Percentiles rank a stretch among this genome's conserved stretches.
These are phyloP conservation scores for Delphinapterus leucas DNA, from an alignment of 2,113 vertebrate species.

Conservation along the genomic window DNA sequence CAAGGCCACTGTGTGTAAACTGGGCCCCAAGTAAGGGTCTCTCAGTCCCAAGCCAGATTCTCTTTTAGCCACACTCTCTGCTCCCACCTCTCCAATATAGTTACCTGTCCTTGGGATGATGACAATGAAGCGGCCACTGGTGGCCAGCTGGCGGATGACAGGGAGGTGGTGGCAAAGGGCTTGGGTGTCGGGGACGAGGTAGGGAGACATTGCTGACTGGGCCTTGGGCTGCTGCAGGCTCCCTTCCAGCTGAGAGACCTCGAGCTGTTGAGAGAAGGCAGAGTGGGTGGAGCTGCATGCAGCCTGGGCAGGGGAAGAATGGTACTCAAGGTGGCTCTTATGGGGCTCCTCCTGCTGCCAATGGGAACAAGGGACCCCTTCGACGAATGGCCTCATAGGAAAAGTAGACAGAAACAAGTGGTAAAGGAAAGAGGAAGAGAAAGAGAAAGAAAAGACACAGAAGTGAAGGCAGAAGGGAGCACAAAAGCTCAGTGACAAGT, in stretches of 20 bases:
- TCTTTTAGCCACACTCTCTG: background rate
- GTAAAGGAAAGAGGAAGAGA: background rate
- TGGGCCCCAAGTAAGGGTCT: background rate
- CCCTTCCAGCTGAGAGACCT: slow-evolving; percentile 97
- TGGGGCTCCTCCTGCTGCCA: background rate
- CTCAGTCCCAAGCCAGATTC: background rate
- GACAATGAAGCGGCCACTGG: slow-evolving; percentile 95
- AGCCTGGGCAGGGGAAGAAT: accelerated
- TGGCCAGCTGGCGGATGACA: slow-evolving; percentile 91
- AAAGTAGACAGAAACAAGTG: background rate
- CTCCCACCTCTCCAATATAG: background rate
- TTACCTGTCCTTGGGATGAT: slow-evolving; percentile 97
- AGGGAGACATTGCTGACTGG: slow-evolving; percentile 97
- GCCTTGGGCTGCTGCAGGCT: slow-evolving; percentile 97
- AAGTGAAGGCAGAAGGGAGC: background rate
- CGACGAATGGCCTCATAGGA: too few relatives aligned
- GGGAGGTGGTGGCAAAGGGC: slow-evolving; percentile 94
- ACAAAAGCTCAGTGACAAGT: accelerated
- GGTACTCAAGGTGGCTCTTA: background rate
- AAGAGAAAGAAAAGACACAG: background rate
- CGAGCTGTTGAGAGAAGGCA: slow-evolving; percentile 83
- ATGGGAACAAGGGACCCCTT: background rate
- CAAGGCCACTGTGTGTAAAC: background rate
- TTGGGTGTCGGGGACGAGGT: slow-evolving; percentile 94
- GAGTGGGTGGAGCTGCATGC: accelerated